These are phyloP conservation scores for Cassiopea xamachana DNA, from an alignment of 30 jellyfish, hydroid and myxozoan species.

Conservation along the genomic window DNA sequence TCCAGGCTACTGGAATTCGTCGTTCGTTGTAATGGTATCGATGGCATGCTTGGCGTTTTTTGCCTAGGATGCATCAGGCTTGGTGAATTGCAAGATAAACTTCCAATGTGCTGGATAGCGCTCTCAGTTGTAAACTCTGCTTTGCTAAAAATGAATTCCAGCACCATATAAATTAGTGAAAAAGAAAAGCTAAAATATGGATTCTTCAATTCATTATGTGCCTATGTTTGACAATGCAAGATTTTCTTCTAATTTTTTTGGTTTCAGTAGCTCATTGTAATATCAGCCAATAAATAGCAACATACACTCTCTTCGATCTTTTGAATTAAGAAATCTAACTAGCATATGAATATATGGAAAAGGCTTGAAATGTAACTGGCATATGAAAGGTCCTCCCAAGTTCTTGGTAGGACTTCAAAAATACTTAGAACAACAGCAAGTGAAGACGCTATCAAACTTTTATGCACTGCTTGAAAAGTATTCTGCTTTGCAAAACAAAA, in stretches of 20 bases:
- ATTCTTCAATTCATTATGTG: background rate
- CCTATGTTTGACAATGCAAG: background rate
- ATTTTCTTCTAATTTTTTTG: no score
- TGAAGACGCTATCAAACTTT: no score
- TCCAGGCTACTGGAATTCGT: slow-evolving; percentile 23
- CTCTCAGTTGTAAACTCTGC: slow-evolving; percentile 37
- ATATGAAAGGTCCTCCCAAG: no score
- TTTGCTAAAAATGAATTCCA: slow-evolving; percentile 17
- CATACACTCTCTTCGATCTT: background rate
- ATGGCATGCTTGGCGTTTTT: slow-evolving; percentile 73
- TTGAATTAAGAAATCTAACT: no score
- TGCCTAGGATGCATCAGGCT: slow-evolving; percentile 15
- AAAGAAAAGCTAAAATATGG: background rate
- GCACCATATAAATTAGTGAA: background rate
- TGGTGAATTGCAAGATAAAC: background rate
- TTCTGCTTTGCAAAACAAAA: no score
- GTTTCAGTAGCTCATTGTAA: no score
- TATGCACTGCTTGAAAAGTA: no score
- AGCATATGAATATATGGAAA: no score
- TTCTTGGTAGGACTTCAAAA: no score
- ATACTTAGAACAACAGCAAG: no score
- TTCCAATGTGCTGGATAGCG: background rate
- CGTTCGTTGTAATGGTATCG: slow-evolving; percentile 38
- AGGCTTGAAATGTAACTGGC: no score
- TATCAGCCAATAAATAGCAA: background rate